Base-by-base conservation (phyloP, 2,797 vertebrate species). In the Etheostoma perlongum region DNA sequence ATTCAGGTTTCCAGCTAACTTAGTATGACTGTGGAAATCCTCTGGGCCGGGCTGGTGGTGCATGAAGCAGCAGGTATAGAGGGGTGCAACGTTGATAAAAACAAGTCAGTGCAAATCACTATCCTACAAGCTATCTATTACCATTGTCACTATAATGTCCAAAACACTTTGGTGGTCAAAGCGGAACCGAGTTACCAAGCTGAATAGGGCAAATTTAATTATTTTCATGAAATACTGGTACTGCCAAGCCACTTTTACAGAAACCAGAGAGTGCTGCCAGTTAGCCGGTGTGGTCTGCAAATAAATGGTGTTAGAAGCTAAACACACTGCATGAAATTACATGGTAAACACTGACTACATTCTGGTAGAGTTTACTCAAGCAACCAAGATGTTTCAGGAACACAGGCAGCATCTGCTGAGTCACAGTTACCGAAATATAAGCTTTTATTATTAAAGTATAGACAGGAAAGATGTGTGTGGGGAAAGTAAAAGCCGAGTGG, bases 141-240 rank as follows among this genome's bases (percentile, higher is more conserved):
- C 63, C 30, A 48, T 74, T 57, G 60, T 79, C 73, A 67, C 40
- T 48, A 57, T 46, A 72, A 72, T 6, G 15, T 73, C 52, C 59
- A 58, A 73, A 75, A 66, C 25, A 80, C 46, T 79, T 72, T 54
- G 18, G 44, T 54, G 76, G 78, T 78, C 73, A 84, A 76, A 81
- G 2, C 12, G 2, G 33, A 84, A 64, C 64, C 76, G 60, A 40
- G 10, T 11, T 11, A 40, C 36, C 33, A 13, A 55, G 27, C 52
- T 67, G 55, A 88, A 74, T 55, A 44, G 57, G 46, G 55, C 53
- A 75, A 72, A 83, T 84, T 54, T 47, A 68, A 85, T 85, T 77
- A 84, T 82, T 85, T 82, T 81, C 68, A 70, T 74, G 61, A 58
- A 75, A 67, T 44, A 54, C 55, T 68, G 68, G 54, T 58, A 55